These are phyloP conservation scores for Aplysia californica DNA, from an alignment of 1,140 invertebrate species.

Conservation along the genomic window DNA sequence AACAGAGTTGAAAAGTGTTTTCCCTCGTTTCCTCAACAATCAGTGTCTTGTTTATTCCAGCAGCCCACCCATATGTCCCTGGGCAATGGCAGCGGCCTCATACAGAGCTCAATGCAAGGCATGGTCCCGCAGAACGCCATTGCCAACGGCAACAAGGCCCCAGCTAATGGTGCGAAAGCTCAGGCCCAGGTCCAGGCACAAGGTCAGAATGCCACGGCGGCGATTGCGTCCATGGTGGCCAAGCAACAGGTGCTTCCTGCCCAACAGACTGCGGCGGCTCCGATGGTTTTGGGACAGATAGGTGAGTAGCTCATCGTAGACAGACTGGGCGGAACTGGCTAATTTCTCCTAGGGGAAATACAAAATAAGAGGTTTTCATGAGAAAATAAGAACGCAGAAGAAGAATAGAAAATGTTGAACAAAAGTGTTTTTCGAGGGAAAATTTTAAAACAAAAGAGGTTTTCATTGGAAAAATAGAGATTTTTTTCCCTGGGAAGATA, in stretches of 20 bases:
- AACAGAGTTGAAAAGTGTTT: background rate
- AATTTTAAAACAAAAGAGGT: no score
- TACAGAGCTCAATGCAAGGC: conserved; percentile 5
- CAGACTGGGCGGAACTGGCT: no score
- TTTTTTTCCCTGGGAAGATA: no score
- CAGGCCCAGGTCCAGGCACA: conserved; percentile 27
- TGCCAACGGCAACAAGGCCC: conserved; percentile 29
- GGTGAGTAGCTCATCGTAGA: no score
- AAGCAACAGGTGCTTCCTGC: conserved; percentile 55
- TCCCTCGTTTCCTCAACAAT: background rate
- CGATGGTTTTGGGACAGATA: conserved; percentile 50
- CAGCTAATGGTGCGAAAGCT: conserved; percentile 28
- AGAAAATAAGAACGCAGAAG: no score
- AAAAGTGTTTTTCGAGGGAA: no score
- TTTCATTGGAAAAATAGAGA: no score
- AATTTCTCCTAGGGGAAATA: no score
- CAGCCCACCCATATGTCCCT: conserved; percentile 19
- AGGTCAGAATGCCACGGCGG: conserved; percentile 22
- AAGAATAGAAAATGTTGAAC: no score
- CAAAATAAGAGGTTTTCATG: no score
- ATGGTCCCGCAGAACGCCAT: conserved; percentile 1
- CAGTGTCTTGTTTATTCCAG: background rate
- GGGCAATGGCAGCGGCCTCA: conserved; percentile 13
- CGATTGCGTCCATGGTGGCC: conserved; percentile 41
- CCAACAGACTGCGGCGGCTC: conserved; percentile 41